Evolutionary conservation across 2,888 invertebrate genomes (phyloP).

Genomic region (Polymixis lichenea): DNA sequence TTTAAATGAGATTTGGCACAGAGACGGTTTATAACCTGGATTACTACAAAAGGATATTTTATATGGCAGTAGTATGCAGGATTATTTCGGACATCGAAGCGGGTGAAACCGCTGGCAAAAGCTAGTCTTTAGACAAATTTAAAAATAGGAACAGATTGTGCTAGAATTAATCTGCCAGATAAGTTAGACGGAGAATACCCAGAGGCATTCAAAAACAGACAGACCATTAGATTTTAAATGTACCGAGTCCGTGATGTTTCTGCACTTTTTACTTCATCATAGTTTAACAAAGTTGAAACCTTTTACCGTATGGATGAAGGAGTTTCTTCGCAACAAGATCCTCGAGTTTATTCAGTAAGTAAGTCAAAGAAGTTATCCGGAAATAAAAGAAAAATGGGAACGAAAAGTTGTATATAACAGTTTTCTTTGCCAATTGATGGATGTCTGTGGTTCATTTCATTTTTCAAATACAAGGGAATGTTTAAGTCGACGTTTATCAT

Average conservation of each 20-base stretch:
- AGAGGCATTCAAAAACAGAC: neutral
- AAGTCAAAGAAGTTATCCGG: conserved; percentile 16
- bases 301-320: conserved; percentile 12
- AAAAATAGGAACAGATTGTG: neutral
- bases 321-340: conserved; percentile 13
- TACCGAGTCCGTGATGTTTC: neutral
- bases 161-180: neutral
- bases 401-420: neutral
- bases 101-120: no score
- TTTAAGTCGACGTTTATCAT: neutral
- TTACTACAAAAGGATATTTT: no score
- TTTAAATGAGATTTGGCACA: no score
- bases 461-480: neutral
- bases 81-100: no score
- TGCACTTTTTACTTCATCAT: conserved; percentile 3
- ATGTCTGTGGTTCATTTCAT: neutral
- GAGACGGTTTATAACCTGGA: no score
- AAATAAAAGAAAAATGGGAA: neutral
- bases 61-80: no score
- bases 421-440: neutral
- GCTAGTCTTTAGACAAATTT: neutral
- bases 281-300: conserved; percentile 27
- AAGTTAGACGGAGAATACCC: neutral
- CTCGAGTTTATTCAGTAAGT: conserved; percentile 17
- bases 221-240: neutral